These are phyloP conservation scores for Cremastobaeus sp. DNA, from an alignment of 2,888 invertebrate genomes.

Conservation along the genomic window DNA sequence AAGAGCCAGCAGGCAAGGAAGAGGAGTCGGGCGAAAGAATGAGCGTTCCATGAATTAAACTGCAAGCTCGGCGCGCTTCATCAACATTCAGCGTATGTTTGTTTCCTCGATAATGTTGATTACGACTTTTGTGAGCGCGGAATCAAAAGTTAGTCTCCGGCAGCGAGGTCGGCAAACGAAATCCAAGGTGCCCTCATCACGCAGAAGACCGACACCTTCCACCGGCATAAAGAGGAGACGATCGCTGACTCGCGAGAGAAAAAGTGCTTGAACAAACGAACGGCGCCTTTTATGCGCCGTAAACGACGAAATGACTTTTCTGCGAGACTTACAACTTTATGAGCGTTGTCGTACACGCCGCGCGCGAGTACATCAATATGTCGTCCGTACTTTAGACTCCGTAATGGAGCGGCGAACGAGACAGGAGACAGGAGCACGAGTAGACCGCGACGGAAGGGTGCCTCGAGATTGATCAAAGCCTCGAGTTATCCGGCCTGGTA, in stretches of 20 bases:
- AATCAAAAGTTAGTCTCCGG: constrained; percentile 37
- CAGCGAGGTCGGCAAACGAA: constrained; percentile 28
- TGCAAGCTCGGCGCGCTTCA: constrained; percentile 42
- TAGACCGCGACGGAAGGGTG: constrained; percentile 11
- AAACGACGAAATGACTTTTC: constrained; percentile 51
- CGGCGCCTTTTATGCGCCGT: constrained; percentile 52
- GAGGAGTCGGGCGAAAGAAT: constrained; percentile 45
- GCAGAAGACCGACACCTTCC: constrained; percentile 10
- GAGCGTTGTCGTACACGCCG: constrained; percentile 51
- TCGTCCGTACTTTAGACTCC: constrained; percentile 24
- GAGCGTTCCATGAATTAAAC: constrained; percentile 54
- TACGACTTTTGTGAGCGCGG: constrained; percentile 32
- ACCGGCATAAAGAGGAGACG: constrained; percentile 13
- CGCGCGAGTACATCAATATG: constrained; percentile 52
- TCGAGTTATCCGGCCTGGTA: constrained; percentile 34
- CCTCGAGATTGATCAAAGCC: constrained; percentile 36
- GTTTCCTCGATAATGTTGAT: constrained; percentile 52
- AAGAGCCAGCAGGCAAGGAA: constrained; percentile 38
- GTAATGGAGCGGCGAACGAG: constrained; percentile 29
- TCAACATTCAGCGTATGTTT: constrained; percentile 45
- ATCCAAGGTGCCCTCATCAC: constrained; percentile 45
- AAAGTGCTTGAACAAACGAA: constrained; percentile 26
- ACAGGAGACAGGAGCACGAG: not conserved
- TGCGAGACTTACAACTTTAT: constrained; percentile 53
- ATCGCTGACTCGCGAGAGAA: constrained; percentile 2